These are phyloP conservation scores for Tetramorium bicarinatum DNA, from an alignment of 2,888 invertebrate genomes.

Conservation along the genomic window DNA sequence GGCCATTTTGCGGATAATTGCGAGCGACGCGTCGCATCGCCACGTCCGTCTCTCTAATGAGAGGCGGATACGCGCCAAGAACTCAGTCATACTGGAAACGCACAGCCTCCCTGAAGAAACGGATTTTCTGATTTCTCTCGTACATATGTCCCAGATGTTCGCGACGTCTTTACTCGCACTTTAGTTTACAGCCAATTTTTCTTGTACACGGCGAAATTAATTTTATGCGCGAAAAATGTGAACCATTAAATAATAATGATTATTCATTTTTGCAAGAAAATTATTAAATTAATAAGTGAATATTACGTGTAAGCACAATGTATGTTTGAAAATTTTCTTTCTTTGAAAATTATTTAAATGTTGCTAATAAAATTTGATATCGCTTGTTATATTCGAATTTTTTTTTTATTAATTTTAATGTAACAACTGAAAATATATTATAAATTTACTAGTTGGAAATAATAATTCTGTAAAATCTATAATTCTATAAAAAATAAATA, in stretches of 20 bases:
- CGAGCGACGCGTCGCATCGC: conserved; percentile 17
- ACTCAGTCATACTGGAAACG: background rate
- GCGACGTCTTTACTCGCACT: background rate
- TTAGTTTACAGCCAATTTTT: background rate
- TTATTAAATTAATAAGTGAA: conserved; percentile 2
- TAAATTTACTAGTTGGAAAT: background rate
- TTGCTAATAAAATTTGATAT: background rate
- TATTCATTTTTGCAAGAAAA: background rate
- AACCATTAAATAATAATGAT: background rate
- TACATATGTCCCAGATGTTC: background rate
- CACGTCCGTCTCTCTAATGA: conserved; percentile 39
- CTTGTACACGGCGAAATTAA: background rate
- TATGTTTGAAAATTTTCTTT: too few species aligned
- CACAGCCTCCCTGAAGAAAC: background rate
- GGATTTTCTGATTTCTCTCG: background rate
- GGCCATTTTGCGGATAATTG: conserved; percentile 44
- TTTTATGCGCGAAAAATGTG: background rate
- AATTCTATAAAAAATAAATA: conserved; percentile 11
- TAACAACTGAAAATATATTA: background rate
- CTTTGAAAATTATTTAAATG: background rate
- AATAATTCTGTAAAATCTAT: background rate
- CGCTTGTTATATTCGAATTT: background rate
- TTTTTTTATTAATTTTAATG: background rate
- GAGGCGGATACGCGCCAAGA: background rate
- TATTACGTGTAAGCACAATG: background rate